Base-by-base conservation (phyloP, 2,888 invertebrate genomes). In the Celastrina argiolus region DNA sequence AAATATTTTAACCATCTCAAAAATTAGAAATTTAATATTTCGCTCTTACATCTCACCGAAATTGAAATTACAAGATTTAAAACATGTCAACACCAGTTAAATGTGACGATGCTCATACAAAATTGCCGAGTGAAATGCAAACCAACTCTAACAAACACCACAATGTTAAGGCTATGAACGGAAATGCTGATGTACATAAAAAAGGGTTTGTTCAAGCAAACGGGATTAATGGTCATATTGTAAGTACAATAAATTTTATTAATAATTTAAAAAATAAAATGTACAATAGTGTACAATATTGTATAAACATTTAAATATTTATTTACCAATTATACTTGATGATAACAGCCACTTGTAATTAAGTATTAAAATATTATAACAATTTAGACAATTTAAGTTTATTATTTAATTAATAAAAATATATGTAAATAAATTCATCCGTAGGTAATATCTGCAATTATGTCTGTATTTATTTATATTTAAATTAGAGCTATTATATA, bases 201-300 rank as follows among this genome's bases (percentile, higher is more conserved):
- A 90, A 90, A 78, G 87, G 88, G 65, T 80, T 76, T 70, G 69
- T 74, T 64, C 87, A 84, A 70, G 68, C 74, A 71, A 68, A 73
- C 70, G 45, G 74, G 67, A 75, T 70, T 64, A 85, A 88, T 78
- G 84, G 83, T 66, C 72, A 79, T 66, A 72, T 70, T 69, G 89
- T 89, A 73, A 89, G 88, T 88, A 77, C 1, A 59, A 45, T 64
- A 34, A n/a, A n/a, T n/a, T n/a, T n/a, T n/a, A n/a, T n/a, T n/a
- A n/a, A n/a, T n/a, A n/a, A n/a, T n/a, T n/a, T n/a, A n/a, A n/a
- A n/a, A n/a, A n/a, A n/a, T n/a, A 28, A 28, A 28, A 28, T 28
- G 28, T 28, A 28, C 2, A 28, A 4, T 28, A 28, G 28, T n/a
- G n/a, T n/a, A n/a, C n/a, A n/a, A n/a, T n/a, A n/a, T n/a, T n/a